phyloP scores from a whole-genome alignment of 2,113 vertebrate species.

The Asarcornis scutulata region DNA sequence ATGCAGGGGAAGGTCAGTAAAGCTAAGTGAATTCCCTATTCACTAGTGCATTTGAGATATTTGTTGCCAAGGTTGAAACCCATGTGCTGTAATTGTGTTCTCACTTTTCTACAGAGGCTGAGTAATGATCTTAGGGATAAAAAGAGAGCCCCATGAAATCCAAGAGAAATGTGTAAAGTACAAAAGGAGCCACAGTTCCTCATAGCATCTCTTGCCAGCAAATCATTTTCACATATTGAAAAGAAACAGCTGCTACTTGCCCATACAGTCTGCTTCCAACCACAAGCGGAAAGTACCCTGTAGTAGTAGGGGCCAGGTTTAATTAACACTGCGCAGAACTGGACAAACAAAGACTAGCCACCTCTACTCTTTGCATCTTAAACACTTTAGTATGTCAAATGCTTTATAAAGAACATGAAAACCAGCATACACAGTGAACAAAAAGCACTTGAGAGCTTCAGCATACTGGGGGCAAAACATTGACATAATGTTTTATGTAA shows the following conservation, averaged over 20 bases:
- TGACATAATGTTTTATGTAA: background rate
- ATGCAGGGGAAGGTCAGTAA: background rate
- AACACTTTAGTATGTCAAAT: background rate
- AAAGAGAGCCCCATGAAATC: background rate
- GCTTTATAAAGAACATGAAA: conserved; percentile 36
- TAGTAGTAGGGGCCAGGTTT: conserved; percentile 33
- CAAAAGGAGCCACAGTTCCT: conserved; percentile 5
- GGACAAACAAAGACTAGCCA: background rate
- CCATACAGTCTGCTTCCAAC: conserved; percentile 7
- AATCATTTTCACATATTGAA: conserved; percentile 52
- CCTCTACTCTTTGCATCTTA: background rate
- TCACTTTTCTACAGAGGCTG: background rate
- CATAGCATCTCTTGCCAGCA: conserved; percentile 7
- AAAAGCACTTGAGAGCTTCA: conserved; percentile 15
- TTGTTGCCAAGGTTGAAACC: background rate
- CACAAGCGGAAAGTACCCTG: conserved; percentile 53
- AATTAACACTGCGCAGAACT: conserved; percentile 7
- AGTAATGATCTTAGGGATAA: background rate
- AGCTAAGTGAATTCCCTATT: background rate
- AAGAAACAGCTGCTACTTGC: conserved; percentile 60
- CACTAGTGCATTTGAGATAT: background rate
- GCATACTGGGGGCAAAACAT: background rate
- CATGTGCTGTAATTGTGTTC: background rate
- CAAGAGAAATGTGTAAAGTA: background rate
- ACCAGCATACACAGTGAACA: background rate